A percentile compares a stretch with the other conserved stretches of the same genome.
Conservation (phyloP, 2,888 invertebrate genomes). For the Melieria omissa region DNA sequence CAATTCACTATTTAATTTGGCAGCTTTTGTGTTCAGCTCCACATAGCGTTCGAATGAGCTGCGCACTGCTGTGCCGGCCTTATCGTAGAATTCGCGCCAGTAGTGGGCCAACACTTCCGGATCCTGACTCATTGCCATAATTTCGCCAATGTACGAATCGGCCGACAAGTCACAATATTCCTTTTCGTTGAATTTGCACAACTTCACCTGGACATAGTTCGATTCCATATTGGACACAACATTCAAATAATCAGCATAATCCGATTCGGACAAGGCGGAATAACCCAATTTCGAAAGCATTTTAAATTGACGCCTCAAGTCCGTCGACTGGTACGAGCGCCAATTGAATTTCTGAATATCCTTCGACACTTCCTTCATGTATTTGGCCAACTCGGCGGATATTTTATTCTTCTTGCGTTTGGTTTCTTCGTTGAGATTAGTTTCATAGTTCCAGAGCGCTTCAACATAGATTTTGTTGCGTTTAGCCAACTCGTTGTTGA, state of each 20-base stretch:
- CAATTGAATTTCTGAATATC: constrained; percentile 73
- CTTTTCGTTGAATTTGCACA: constrained; percentile 75
- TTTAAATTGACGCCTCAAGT: constrained; percentile 79
- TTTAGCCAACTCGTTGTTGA: constrained; percentile 72
- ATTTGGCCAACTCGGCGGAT: constrained; percentile 61
- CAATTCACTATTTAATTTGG: constrained; percentile 74
- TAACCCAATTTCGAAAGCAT: constrained; percentile 78
- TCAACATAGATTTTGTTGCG: constrained; percentile 72
- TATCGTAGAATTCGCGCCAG: constrained; percentile 85
- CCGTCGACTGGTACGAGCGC: constrained; percentile 76
- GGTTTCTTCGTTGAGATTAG: constrained; percentile 81
- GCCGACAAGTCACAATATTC: constrained; percentile 76
- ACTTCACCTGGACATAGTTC: constrained; percentile 81
- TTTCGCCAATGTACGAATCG: constrained; percentile 80
- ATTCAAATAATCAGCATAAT: constrained; percentile 72
- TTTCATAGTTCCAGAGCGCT: constrained; percentile 80
- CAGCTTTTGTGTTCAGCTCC: constrained; percentile 76
- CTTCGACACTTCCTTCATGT: constrained; percentile 61
- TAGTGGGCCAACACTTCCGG: constrained; percentile 80
- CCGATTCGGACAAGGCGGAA: constrained; percentile 77
- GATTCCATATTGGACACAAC: constrained; percentile 79
- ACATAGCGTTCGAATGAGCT: constrained; percentile 75
- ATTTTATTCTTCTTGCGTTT: constrained; percentile 68
- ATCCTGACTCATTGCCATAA: constrained; percentile 76
- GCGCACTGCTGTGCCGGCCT: constrained; percentile 75